These are phyloP conservation scores for Clistopyga incitator DNA, from an alignment of 2,888 invertebrate species.

Conservation along the genomic window DNA sequence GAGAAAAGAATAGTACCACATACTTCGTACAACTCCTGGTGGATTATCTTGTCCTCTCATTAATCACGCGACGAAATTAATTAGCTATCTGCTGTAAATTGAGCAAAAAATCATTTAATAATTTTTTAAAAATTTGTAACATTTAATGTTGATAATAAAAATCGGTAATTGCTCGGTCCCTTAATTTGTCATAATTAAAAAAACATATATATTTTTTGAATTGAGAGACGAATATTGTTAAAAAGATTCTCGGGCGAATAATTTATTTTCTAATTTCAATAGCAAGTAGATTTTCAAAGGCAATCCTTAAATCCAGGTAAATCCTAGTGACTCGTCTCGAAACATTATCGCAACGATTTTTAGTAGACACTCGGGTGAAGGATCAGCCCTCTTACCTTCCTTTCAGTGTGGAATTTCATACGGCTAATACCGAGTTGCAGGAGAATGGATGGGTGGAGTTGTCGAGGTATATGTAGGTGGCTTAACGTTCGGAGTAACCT, in stretches of 20 bases:
- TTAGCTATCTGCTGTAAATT: constrained; percentile 29
- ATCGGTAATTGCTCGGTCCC: too few species aligned
- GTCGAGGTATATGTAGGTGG: constrained; percentile 17
- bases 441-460: constrained; percentile 38
- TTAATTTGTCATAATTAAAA: too few species aligned
- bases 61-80: constrained; percentile 39
- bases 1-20: constrained; percentile 50
- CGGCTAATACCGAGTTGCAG: constrained; percentile 35
- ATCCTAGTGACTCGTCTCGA: background rate
- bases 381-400: constrained; percentile 36
- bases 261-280: too few species aligned
- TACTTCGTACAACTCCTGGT: constrained; percentile 28
- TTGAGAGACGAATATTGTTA: too few species aligned
- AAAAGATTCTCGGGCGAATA: too few species aligned
- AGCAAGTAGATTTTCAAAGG: too few species aligned
- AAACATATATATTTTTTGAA: too few species aligned
- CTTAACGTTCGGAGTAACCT: constrained; percentile 28
- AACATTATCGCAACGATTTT: background rate
- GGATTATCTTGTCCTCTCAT: constrained; percentile 18
- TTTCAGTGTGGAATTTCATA: constrained; percentile 60
- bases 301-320: background rate
- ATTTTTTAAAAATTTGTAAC: too few species aligned
- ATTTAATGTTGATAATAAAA: too few species aligned
- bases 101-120: too few species aligned
- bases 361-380: background rate